These are phyloP conservation scores for Hypocryptadius cinnamomeus DNA, from an alignment of 2,113 vertebrate genomes.

Conservation along the genomic window DNA sequence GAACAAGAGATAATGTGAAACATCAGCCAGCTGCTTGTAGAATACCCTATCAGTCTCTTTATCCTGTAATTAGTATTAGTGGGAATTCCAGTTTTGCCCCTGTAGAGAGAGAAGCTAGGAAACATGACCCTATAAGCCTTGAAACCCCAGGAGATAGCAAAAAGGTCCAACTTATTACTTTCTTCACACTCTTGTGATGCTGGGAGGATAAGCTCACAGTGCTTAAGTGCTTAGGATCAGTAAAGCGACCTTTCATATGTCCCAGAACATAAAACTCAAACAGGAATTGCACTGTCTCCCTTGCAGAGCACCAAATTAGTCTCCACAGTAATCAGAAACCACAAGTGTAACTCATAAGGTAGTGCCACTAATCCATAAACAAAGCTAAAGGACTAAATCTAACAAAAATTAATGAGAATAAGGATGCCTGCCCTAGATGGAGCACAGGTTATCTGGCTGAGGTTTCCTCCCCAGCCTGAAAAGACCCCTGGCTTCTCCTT, in stretches of 20 bases:
- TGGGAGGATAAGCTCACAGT: background rate
- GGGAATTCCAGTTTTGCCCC: background rate
- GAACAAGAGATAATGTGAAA: background rate
- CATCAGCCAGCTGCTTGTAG: background rate
- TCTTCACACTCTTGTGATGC: background rate
- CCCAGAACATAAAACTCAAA: background rate
- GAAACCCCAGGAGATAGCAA: background rate
- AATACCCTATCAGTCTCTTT: background rate
- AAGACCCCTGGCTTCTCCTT: background rate
- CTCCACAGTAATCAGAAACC: background rate
- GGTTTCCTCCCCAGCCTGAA: background rate
- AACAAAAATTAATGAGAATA: background rate
- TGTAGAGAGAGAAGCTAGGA: background rate
- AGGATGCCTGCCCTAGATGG: background rate
- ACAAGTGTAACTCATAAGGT: background rate
- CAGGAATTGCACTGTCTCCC: background rate
- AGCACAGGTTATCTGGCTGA: background rate
- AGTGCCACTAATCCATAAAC: background rate
- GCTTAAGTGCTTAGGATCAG: background rate
- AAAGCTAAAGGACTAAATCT: background rate
- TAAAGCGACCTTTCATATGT: background rate
- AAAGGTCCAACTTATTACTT: background rate
- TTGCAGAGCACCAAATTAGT: slow-evolving; percentile 5
- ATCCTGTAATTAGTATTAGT: background rate
- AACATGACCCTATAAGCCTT: background rate